Base-by-base conservation (phyloP, 1,140 invertebrate species). In the Hyposmocoma kahamanoa region DNA sequence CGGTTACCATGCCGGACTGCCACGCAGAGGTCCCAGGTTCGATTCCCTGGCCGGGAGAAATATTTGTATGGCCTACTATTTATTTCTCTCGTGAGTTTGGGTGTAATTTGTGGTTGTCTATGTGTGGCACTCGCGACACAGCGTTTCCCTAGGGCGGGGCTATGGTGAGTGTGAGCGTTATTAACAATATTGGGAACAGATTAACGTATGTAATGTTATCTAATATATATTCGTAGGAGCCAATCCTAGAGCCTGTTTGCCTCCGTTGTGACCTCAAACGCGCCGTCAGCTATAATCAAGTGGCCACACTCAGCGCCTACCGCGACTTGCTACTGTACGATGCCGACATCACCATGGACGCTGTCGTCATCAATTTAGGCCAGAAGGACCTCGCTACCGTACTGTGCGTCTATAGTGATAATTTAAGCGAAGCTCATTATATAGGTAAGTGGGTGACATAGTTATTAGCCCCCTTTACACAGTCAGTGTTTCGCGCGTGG, bases 251-350 rank as follows among this genome's bases (percentile, higher is more conserved):
- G 61, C 93, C 93, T 2, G 81, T 94, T 9, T 90, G 89, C 49
- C 72, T 95, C 15, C 89, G 92, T 39, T 89, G 94, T 32, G 93
- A 94, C 55, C 77, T 95, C 13, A 95, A 94, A 68, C 84, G 93
- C 86, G 90, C 67, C 67, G 91, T 71, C 20, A 83, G 75, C 56
- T 88, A 81, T 59, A 79, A 78, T 50, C 69, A 68, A 59, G 78
- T 72, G 50, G 70, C 44, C 6, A 60, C 38, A 11, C 59, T 59
- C 18, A 47, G 50, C 1, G 67, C 67, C 0, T 67, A 70, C 22
- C 67, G 83, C 24, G 79, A 80, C 5, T 60, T 82, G 13, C 53
- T 84, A 50, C 72, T 90, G 2, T 92, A 90, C 66, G 91, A 94
- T 42, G 82, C 94, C 0, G 89, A 90, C 54, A 90, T 92, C 0